Conservation (phyloP, 1,140 invertebrate genomes). For the Brachionus paranguensis region DNA sequence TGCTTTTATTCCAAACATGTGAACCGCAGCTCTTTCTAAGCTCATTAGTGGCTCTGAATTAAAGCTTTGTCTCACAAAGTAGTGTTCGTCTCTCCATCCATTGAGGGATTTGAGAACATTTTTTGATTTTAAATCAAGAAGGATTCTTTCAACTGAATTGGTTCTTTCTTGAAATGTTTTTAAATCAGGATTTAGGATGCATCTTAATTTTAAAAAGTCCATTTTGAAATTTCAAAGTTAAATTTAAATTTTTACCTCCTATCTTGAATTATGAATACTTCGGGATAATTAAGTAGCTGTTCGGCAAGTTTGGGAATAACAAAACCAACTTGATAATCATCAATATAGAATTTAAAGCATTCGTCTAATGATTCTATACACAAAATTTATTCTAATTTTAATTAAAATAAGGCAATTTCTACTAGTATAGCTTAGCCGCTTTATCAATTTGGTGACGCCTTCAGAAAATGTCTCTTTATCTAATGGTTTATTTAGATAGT, state of each 20-base stretch:
- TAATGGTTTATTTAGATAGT: neutral
- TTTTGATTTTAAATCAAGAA: neutral
- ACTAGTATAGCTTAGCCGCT: neutral
- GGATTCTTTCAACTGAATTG: neutral
- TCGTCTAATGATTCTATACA: neutral
- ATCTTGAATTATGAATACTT: slow-evolving; percentile 67
- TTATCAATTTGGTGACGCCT: neutral
- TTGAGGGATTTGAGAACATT: neutral
- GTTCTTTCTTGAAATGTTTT: neutral
- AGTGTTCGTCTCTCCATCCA: slow-evolving; percentile 28
- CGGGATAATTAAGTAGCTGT: slow-evolving; percentile 67
- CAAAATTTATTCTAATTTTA: neutral
- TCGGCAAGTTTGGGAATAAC: slow-evolving; percentile 72
- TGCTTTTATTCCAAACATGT: slow-evolving; percentile 81
- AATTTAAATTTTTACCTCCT: neutral
- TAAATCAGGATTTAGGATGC: neutral
- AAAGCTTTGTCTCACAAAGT: slow-evolving; percentile 3
- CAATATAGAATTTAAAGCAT: slow-evolving; percentile 65
- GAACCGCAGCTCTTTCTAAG: slow-evolving; percentile 48
- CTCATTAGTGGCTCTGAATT: slow-evolving; percentile 25
- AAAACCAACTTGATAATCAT: slow-evolving; percentile 77
- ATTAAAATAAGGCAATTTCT: neutral
- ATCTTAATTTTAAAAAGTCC: slow-evolving; percentile 8
- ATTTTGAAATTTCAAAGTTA: neutral
- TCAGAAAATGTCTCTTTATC: neutral